Evolutionary conservation across 2,797 vertebrate genomes (phyloP).

Genomic region (Tokudaia tokunoshimensis): DNA sequence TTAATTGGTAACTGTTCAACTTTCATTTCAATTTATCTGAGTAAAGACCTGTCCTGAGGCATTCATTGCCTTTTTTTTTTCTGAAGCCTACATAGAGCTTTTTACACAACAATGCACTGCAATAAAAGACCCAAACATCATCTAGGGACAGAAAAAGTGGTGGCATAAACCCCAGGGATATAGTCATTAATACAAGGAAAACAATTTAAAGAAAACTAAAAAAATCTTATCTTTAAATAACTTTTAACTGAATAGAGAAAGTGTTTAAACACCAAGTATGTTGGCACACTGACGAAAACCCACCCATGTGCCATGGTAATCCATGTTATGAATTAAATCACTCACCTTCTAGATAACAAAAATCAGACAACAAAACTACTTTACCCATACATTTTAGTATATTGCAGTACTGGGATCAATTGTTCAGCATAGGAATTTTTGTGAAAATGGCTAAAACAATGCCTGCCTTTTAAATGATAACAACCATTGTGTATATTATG

Average conservation of each 20-base stretch:
- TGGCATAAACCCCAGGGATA: neutral
- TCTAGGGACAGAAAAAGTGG: too few relatives aligned
- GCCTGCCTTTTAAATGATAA: neutral
- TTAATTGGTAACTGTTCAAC: slow-evolving; percentile 56
- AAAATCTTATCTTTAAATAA: neutral
- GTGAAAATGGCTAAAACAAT: neutral
- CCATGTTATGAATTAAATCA: neutral
- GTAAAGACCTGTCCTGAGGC: slow-evolving; percentile 41
- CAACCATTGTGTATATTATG: neutral
- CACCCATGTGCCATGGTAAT: neutral
- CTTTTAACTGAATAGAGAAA: neutral
- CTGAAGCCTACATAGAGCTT: neutral
- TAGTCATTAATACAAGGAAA: neutral
- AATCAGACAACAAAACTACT: neutral
- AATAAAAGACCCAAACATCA: neutral
- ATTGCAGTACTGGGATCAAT: neutral
- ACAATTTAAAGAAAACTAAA: neutral
- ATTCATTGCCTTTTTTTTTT: neutral
- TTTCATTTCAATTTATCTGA: slow-evolving; percentile 55
- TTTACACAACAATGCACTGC: slow-evolving; percentile 1
- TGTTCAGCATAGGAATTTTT: neutral
- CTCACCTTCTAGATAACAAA: neutral
- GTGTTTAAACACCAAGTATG: neutral
- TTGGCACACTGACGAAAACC: neutral
- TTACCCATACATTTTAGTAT: neutral